A percentile compares a stretch with the other conserved stretches of the same genome.
These are phyloP conservation scores for Astreopora myriophthalma DNA, from an alignment of 64 coral and sea anemone species.

Conservation along the genomic window DNA sequence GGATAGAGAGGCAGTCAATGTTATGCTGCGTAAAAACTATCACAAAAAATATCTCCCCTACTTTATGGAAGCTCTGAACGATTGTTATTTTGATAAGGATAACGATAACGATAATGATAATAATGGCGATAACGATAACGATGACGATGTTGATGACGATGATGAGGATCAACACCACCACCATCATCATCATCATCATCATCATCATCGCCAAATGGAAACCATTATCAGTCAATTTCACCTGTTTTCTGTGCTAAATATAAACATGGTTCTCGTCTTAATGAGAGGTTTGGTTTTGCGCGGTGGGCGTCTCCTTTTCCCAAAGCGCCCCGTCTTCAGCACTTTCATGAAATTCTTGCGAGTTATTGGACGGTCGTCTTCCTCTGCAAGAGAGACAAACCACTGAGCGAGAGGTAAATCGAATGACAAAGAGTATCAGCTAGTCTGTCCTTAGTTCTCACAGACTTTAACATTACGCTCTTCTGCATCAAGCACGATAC, in stretches of 20 bases:
- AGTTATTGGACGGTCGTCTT: constrained; percentile 56
- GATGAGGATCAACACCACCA: neutral
- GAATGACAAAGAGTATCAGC: neutral
- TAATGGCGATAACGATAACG: no score
- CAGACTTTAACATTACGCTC: no score
- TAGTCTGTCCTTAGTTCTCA: neutral
- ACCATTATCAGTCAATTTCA: constrained; percentile 8
- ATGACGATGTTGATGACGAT: neutral
- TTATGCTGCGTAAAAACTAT: no score
- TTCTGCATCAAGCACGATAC: no score
- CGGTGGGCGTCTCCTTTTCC: constrained; percentile 45
- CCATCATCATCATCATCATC: neutral
- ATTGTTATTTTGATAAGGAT: no score
- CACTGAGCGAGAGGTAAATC: neutral
- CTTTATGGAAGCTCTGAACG: no score
- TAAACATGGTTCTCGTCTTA: constrained; percentile 80
- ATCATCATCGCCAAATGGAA: neutral
- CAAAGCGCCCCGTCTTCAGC: constrained; percentile 61
- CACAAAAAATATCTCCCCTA: neutral
- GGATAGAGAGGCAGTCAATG: no score
- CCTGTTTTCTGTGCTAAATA: constrained; percentile 93
- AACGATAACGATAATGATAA: no score
- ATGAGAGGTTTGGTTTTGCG: constrained; percentile 72
- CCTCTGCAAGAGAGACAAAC: constrained; percentile 49
- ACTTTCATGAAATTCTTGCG: constrained; percentile 76